Evolutionary conservation across 2,113 vertebrate genomes (phyloP).

Genomic region (Nicator chloris): DNA sequence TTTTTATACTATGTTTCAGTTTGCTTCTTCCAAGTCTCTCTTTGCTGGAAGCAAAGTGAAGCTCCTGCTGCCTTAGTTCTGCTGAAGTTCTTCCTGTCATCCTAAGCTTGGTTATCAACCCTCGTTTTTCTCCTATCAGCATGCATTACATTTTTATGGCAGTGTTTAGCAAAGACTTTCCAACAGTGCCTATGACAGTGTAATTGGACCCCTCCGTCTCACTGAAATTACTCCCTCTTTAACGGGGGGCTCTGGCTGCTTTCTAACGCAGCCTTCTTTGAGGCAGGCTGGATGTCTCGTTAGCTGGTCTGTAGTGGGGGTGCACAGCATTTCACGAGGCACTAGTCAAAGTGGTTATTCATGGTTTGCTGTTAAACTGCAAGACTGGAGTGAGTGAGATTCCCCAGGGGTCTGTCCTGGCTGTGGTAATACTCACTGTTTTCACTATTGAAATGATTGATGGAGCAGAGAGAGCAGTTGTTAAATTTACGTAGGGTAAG

Average conservation of each 20-base stretch:
- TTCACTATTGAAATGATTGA: conserved; percentile 25
- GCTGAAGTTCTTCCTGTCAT: conserved; percentile 5
- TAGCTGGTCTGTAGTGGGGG: background rate
- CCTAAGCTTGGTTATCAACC: background rate
- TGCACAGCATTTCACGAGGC: background rate
- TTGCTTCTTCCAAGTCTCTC: background rate
- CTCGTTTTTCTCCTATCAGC: background rate
- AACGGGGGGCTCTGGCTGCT: background rate
- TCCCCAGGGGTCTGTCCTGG: background rate
- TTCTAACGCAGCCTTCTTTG: background rate
- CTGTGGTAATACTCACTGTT: conserved; percentile 24
- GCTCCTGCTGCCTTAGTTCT: background rate
- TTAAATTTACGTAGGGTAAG: background rate
- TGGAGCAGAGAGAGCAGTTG: background rate
- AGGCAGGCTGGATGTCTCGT: background rate
- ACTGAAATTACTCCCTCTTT: background rate
- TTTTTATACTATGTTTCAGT: background rate
- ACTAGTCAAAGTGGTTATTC: background rate
- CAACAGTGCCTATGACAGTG: background rate
- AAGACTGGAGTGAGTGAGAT: background rate
- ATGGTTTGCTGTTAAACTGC: conserved; percentile 15
- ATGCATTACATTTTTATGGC: background rate
- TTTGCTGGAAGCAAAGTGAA: background rate
- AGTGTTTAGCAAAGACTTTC: background rate
- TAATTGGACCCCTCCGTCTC: background rate